phyloP scores from a whole-genome alignment of 2,888 invertebrate species.

The Portevinia maculata region DNA sequence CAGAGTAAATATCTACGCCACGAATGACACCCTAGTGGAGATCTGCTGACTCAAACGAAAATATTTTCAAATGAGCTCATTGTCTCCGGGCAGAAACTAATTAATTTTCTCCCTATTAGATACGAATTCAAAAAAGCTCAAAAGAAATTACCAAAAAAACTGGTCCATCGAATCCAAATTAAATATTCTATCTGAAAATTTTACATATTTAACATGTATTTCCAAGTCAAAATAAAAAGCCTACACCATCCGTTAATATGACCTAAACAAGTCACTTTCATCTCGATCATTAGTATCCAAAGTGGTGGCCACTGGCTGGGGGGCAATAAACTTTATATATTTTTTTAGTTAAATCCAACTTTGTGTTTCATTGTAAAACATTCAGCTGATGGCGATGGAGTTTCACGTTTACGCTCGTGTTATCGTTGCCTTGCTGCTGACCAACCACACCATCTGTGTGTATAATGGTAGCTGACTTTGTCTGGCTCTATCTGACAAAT shows the following conservation, averaged over 20 bases:
- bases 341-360: conserved; percentile 8
- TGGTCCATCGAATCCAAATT: neutral
- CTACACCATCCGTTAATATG: conserved; percentile 48
- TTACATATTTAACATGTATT: conserved; percentile 23
- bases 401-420: conserved; percentile 43
- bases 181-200: conserved; percentile 4
- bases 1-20: too few relatives aligned
- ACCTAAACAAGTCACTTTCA: conserved; percentile 72
- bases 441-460: conserved; percentile 59
- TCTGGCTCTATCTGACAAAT: conserved; percentile 42
- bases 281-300: conserved; percentile 35
- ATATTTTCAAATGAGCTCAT: neutral
- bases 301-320: conserved; percentile 26
- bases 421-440: conserved; percentile 16
- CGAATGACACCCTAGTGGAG: neutral
- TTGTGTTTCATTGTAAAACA: conserved; percentile 48
- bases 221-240: neutral
- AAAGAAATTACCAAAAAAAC: neutral
- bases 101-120: neutral
- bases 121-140: neutral
- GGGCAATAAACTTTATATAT: conserved; percentile 52
- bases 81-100: conserved; percentile 17
- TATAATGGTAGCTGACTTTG: conserved; percentile 15
- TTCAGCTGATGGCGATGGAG: conserved; percentile 45
- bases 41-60: too few relatives aligned